Base-by-base conservation (phyloP, 2,113 vertebrate species). In the Dunckerocampus dactyliophorus region DNA sequence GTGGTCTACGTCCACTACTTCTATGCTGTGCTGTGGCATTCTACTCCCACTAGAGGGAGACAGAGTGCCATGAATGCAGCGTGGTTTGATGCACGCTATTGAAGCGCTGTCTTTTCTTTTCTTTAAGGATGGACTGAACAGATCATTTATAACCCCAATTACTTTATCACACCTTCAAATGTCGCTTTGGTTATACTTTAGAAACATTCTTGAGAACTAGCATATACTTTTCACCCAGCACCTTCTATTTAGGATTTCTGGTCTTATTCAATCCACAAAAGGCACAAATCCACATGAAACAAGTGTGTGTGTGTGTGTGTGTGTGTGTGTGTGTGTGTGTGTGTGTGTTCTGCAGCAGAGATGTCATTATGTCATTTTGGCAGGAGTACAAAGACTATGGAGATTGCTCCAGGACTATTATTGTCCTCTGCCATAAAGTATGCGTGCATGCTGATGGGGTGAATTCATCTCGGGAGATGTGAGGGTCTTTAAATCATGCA, bases 291-390 rank as follows among this genome's bases (percentile, higher is more conserved):
- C 82, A 85, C 81, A 88, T 86, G 58, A 86, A 86, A 80, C 73
- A 76, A 65, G 62, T 53, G 34, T 65, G 46, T 47, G 4, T 34
- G 4, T 34, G 31, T 34, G 54, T n/a, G 45, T 76, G 64, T 77
- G 66, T 60, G 57, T 64, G 70, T 63, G 43, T 59, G 4, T 34
- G 4, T 34, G 31, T 34, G 54, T n/a, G 45, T 76, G 64, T 77
- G 66, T 60, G 57, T 64, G 70, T 63, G 43, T 59, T 72, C 39
- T 64, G 34, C 34, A 47, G 55, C 1, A 8, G 58, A 79, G 67
- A 70, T 81, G 80, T 87, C 73, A 90, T 89, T 87, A 85, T 75
- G 63, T 79, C 31, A 74, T 78, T 82, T 80, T 69, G 79, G 74
- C 70, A 42, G 49, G 3, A 82, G 79, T 85, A 88, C 76, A 85